Evolutionary conservation across 1,140 invertebrate genomes (phyloP), one percentile per base, ranked within the genome.

Genomic region (Lepidurus apus): DNA sequence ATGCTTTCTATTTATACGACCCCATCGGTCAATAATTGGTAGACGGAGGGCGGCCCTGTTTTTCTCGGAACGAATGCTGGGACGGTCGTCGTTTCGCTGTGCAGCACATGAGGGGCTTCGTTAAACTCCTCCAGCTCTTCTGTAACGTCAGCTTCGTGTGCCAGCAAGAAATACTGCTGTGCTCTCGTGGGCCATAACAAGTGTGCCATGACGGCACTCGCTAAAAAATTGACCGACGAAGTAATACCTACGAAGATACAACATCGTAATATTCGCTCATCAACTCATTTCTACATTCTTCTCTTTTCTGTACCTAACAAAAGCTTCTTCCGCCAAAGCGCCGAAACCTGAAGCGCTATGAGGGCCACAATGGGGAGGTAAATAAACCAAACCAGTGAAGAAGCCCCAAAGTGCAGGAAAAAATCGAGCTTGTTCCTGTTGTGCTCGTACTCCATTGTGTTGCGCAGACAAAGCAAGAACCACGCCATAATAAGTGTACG

Each of bases 331-430:
- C 96, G 91, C 96, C 96, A 99, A 80, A 98, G 86, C 74, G 95
- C 91, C 80, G 95, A 96, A 73, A 98, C 91, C 87, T 97, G 94
- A 78, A 97, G 87, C 43, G 95, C 94, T 81, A 99, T 94, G 74
- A 98, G 89, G 74, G 95, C 96, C 81, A 98, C 91, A 65, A 98
- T 92, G 9, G 96, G 96, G 80, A 98, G 88, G 86, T 98, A 98
- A 81, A 98, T 95, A 83, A 98, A 98, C 97, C 97, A 99, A 21
- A 99, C 96, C 47, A 98, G 87, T 81, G 95, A 96, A 34, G 95
- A 97, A 47, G 97, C 97, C 74, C 96, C 97, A 86, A 98, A 97
- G 85, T 98, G 97, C 74, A 98, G 89, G 73, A 97, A 90, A 86
- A 98, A 98, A 84, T 95, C 92, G 9, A 96, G 86, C 85, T 96